These are phyloP conservation scores for Talpa occidentalis DNA, from an alignment of 2,113 vertebrate genomes.

Conservation along the genomic window DNA sequence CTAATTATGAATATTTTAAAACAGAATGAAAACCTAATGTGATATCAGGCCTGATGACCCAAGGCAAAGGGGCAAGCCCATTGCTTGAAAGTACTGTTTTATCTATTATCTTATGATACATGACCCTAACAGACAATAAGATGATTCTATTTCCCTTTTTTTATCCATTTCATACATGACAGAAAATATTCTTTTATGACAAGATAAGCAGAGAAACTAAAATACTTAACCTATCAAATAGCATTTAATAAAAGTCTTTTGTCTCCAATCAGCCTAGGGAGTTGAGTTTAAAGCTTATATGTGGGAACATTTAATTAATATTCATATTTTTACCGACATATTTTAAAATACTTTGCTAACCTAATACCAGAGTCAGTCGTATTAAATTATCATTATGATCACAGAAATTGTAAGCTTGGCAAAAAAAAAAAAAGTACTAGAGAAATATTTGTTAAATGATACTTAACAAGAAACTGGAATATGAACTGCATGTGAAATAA, in stretches of 20 bases:
- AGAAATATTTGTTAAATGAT: conserved; percentile 45
- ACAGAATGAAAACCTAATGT: background rate
- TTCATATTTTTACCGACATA: conserved; percentile 78
- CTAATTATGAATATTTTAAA: background rate
- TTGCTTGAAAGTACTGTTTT: background rate
- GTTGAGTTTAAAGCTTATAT: conserved; percentile 64
- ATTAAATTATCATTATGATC: conserved; percentile 65
- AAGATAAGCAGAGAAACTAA: conserved; percentile 74
- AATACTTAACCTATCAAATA: conserved; percentile 70
- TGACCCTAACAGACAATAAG: background rate
- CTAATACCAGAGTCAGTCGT: conserved; percentile 54
- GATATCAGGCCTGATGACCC: background rate
- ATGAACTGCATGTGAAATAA: background rate
- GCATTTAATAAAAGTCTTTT: conserved; percentile 77
- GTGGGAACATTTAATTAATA: conserved; percentile 81
- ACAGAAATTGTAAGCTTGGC: conserved; percentile 41
- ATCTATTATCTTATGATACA: background rate
- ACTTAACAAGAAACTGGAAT: conserved; percentile 12
- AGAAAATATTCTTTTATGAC: conserved; percentile 59
- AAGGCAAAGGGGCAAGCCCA: background rate
- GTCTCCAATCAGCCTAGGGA: conserved; percentile 60
- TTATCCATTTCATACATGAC: background rate
- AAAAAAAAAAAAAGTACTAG: background rate
- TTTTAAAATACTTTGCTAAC: conserved; percentile 78
- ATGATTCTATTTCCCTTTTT: background rate